A percentile compares a stretch with the other conserved stretches of the same genome.
Conservation (phyloP, 2,113 vertebrate genomes). For the Heptranchias perlo region DNA sequence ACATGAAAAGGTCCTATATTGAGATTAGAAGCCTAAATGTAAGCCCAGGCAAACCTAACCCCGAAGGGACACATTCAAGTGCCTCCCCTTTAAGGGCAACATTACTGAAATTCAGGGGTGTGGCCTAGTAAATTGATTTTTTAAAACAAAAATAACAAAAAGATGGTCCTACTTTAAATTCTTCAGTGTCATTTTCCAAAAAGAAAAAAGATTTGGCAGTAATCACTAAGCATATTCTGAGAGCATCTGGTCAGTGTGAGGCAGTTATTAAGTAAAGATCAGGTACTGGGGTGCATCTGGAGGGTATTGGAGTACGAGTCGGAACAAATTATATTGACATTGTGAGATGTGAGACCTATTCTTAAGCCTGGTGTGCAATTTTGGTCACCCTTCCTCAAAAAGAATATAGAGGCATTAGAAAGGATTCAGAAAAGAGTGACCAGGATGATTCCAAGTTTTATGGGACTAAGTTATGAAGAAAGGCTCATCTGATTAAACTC, state of each 20-base stretch:
- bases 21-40: no score
- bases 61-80: no score
- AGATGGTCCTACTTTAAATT: background rate
- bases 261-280: background rate
- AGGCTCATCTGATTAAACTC: background rate
- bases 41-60: no score
- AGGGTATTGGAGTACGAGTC: background rate
- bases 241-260: background rate
- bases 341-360: background rate
- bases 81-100: background rate
- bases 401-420: background rate
- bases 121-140: background rate
- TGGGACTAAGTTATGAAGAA: background rate
- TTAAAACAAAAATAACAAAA: background rate
- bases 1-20: no score
- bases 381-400: background rate
- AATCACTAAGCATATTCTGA: background rate
- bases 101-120: background rate
- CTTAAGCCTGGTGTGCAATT: background rate
- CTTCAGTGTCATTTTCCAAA: background rate
- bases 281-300: background rate
- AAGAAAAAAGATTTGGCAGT: background rate
- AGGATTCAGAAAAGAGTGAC: background rate
- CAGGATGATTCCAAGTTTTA: background rate
- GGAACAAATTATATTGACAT: background rate